Evolutionary conservation across 1,140 invertebrate genomes (phyloP), one percentile per base, ranked within the genome.

Genomic region (Grapholita molesta): DNA sequence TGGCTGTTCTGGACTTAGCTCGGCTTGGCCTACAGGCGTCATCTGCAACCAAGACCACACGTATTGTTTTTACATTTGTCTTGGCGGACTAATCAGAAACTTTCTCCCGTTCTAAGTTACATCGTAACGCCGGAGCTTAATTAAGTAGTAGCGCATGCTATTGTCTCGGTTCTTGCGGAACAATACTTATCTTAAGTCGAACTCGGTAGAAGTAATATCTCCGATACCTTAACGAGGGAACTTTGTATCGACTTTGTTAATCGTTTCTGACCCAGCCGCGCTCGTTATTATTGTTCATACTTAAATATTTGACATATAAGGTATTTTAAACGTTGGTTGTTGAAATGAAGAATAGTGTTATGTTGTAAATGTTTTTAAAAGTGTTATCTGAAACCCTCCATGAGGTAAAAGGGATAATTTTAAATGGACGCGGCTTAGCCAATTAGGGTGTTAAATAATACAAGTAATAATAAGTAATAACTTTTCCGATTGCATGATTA

Each of bases 171-270:
- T 84, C 82, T 90, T 84, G 82, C 71, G 75, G 80, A 89, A 89
- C 86, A 89, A 88, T 89, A 87, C 85, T 90, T 89, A 89, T 86
- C 85, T 83, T 77, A 76, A 88, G 84, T 77, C 79, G 71, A 87
- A 90, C 78, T 89, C 88, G 66, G 79, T 81, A 84, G 76, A 88
- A 89, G 86, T 88, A 88, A 90, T 89, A 90, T 87, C 86, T 84
- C 73, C 83, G 84, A 89, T 90, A 90, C 84, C 86, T 89, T 90
- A 90, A 90, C 87, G 88, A 90, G 86, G 80, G 85, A 90, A 90
- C 83, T 90, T 90, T 87, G 79, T 86, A 88, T 89, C 85, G 85
- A 86, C 83, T 90, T 88, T 74, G 82, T 86, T 89, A 85, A 87
- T 89, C 84, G 86, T 82, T 80, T 79, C 79, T 82, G 79, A 85